phyloP scores from a whole-genome alignment of 2,797 vertebrate genomes.

The Syngnathus acus region DNA sequence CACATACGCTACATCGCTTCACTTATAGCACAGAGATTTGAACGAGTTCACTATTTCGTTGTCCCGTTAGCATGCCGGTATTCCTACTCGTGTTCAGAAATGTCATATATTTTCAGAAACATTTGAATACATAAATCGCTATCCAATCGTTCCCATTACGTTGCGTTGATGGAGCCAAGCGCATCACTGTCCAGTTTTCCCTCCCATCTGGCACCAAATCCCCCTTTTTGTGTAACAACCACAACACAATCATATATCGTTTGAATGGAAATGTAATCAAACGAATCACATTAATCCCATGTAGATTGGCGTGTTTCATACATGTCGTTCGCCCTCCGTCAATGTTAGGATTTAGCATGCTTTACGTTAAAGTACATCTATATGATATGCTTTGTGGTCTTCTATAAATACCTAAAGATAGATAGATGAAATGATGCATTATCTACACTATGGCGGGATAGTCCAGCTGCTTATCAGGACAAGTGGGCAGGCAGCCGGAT shows the following conservation, averaged over 20 bases:
- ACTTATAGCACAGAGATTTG: too few relatives aligned
- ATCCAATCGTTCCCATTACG: slow-evolving; percentile 32
- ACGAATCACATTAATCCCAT: background rate
- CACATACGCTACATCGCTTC: too few relatives aligned
- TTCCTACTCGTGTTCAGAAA: too few relatives aligned
- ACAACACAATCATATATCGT: background rate
- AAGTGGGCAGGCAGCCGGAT: background rate
- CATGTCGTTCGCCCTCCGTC: background rate
- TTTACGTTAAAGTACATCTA: slow-evolving; percentile 8
- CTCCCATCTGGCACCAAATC: slow-evolving; percentile 10
- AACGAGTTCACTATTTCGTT: too few relatives aligned
- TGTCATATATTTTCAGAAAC: too few relatives aligned
- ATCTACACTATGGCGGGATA: slow-evolving; percentile 9
- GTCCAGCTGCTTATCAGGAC: slow-evolving; percentile 19
- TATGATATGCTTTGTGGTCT: background rate
- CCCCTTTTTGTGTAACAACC: background rate
- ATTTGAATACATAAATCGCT: background rate
- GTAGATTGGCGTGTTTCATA: background rate
- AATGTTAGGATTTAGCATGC: background rate
- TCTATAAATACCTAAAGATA: background rate
- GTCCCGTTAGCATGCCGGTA: too few relatives aligned
- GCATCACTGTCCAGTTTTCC: background rate
- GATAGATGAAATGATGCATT: slow-evolving; percentile 10
- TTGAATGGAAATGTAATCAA: slow-evolving; percentile 1
- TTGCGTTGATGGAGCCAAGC: slow-evolving; percentile 30